Conservation (phyloP, 2,113 vertebrate species). For the Calyptommatus sinebrachiatus region DNA sequence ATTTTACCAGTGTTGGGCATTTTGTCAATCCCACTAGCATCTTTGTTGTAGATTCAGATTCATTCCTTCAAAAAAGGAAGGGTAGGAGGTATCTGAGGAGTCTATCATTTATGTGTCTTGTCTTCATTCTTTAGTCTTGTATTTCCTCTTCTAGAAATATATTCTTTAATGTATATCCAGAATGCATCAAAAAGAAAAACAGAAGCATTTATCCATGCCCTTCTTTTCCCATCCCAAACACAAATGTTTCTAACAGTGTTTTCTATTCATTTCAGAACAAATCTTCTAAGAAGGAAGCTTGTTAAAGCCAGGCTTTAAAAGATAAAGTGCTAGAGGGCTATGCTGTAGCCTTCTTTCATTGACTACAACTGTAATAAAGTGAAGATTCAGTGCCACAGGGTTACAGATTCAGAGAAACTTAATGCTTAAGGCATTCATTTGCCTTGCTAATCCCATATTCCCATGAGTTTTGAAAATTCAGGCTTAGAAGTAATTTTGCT, state of each 20-base stretch:
- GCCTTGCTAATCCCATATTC: slow-evolving; percentile 32
- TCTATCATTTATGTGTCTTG: not conserved
- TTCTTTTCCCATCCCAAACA: slow-evolving; percentile 32
- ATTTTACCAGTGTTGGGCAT: too few species aligned
- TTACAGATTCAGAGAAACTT: slow-evolving; percentile 21
- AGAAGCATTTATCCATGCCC: slow-evolving; percentile 25
- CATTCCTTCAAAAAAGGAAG: not conserved
- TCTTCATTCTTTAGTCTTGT: not conserved
- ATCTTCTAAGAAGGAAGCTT: slow-evolving; percentile 44
- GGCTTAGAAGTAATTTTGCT: slow-evolving; percentile 42
- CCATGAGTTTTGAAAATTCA: slow-evolving; percentile 39
- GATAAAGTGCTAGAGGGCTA: slow-evolving; percentile 38
- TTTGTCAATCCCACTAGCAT: too few species aligned
- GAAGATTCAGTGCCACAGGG: slow-evolving; percentile 29
- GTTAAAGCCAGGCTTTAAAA: slow-evolving; percentile 51
- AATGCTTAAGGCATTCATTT: slow-evolving; percentile 34
- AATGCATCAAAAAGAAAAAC: not conserved
- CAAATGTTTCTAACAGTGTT: slow-evolving; percentile 20
- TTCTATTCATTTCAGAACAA: slow-evolving; percentile 39
- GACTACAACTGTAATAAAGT: slow-evolving; percentile 26
- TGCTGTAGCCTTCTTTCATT: slow-evolving; percentile 17
- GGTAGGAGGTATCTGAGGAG: not conserved
- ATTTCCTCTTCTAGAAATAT: slow-evolving; percentile 34
- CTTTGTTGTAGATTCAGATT: too few species aligned
- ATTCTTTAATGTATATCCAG: slow-evolving; percentile 18